Evolutionary conservation across 37 sponge, comb jelly and placozoan species (phyloP).

Genomic region (Amphimedon queenslandica): DNA sequence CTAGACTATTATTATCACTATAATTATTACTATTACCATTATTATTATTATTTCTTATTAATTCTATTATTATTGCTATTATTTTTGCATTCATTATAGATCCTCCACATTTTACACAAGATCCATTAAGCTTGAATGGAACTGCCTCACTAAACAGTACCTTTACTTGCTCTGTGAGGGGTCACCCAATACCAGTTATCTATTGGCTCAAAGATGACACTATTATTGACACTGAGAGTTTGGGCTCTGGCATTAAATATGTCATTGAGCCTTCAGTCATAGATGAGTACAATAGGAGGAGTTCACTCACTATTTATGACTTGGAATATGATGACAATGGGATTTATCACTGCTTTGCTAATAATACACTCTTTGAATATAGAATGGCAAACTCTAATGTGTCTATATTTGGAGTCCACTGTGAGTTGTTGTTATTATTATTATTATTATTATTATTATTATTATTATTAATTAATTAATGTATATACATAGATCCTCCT

Average conservation of each 20-base stretch:
- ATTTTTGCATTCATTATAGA: no score
- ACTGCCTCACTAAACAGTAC: background rate
- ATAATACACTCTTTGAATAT: background rate
- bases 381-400: background rate
- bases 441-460: background rate
- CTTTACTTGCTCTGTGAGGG: conserved; percentile 18
- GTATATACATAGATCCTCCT: conserved; percentile 6
- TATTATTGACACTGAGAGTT: background rate
- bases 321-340: background rate
- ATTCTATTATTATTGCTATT: no score
- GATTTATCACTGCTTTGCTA: background rate
- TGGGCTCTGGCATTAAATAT: background rate
- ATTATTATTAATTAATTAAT: background rate
- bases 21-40: no score
- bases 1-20: no score
- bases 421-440: background rate
- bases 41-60: no score
- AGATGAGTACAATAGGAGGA: background rate
- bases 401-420: background rate
- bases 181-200: conserved; percentile 33
- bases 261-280: background rate
- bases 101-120: background rate
- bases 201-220: conserved; percentile 41
- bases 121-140: background rate
- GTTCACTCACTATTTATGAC: background rate